Evolutionary conservation across 2,113 vertebrate species (phyloP).

Genomic region (Actinemys pallida): DNA sequence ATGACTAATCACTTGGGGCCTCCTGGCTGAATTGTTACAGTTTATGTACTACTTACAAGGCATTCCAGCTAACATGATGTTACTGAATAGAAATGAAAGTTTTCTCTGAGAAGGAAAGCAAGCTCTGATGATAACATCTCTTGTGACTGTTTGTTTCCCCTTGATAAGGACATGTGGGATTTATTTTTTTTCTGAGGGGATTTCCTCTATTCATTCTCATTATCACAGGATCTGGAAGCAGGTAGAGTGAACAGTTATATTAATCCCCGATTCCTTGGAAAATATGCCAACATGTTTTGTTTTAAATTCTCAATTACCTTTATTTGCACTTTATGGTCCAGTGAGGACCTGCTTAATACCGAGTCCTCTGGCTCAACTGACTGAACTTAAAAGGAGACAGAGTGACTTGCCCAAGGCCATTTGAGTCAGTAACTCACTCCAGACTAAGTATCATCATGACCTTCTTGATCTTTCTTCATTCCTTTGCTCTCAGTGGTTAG

Average conservation of each 20-base stretch:
- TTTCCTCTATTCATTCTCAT: neutral
- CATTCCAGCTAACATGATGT: neutral
- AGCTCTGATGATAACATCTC: neutral
- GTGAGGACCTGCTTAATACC: neutral
- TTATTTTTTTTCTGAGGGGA: neutral
- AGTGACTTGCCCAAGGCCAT: rapidly evolving
- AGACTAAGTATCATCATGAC: neutral
- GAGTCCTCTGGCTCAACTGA: neutral
- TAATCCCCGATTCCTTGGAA: neutral
- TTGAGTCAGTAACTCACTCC: neutral
- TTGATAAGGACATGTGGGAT: neutral
- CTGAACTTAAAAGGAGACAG: neutral
- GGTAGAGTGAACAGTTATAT: neutral
- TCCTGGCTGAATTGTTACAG: neutral
- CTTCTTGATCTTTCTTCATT: neutral
- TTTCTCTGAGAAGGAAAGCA: neutral
- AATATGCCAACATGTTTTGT: neutral
- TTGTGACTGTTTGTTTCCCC: neutral
- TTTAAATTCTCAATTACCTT: constrained; percentile 4
- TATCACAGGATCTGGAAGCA: neutral
- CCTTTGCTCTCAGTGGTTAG: neutral
- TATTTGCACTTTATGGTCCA: neutral
- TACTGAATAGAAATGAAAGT: neutral
- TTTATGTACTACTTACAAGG: neutral
- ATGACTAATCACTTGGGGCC: neutral